Conservation (phyloP, 2,797 vertebrate species). For the Gymnopithys bicolor region DNA sequence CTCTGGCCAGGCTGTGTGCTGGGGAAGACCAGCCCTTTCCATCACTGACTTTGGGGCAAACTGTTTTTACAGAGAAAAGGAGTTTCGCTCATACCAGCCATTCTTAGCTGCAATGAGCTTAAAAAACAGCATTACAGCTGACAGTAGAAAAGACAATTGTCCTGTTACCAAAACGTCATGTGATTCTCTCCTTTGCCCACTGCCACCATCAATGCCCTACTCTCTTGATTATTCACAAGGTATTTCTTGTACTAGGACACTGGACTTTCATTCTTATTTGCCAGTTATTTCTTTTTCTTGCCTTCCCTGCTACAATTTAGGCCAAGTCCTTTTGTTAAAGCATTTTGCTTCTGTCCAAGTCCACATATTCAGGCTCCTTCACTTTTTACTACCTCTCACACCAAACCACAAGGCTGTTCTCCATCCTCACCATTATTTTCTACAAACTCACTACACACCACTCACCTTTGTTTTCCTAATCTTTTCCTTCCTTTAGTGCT, state of each 20-base stretch:
- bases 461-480: not conserved
- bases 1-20: not conserved
- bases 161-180: not conserved
- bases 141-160: not conserved
- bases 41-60: not conserved
- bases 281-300: not conserved
- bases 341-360: not conserved
- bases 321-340: not conserved
- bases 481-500: not conserved
- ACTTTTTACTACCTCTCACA: not conserved
- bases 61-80: not conserved
- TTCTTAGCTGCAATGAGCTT: not conserved
- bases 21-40: not conserved
- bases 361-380: not conserved
- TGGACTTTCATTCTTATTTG: not conserved
- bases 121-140: not conserved
- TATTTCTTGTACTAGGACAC: not conserved
- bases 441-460: not conserved
- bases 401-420: not conserved
- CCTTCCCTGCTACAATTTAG: not conserved
- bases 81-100: not conserved
- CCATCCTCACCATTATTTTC: not conserved
- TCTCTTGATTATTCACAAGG: not conserved
- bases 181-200: not conserved
- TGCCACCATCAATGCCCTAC: not conserved